Evolutionary conservation across 53 echinoderm and acorn worm species (phyloP).

Genomic region (Glandiceps talaboti): DNA sequence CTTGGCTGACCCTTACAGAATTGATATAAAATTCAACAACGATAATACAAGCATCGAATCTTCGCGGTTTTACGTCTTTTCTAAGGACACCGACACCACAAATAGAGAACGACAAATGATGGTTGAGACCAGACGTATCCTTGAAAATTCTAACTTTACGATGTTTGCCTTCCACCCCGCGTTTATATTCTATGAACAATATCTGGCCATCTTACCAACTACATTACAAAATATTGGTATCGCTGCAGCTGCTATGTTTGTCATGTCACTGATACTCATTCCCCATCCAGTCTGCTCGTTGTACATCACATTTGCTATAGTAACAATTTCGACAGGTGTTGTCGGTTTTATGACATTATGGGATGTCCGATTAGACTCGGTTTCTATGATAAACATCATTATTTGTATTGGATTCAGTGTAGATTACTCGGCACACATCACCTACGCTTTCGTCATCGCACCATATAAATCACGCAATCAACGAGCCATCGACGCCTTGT

Average conservation of each 20-base stretch:
- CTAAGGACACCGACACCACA: conserved; percentile 13
- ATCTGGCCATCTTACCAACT: conserved; percentile 24
- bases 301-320: conserved; percentile 30
- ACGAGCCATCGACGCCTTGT: background rate
- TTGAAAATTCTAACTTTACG: conserved; percentile 10
- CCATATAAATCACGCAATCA: background rate
- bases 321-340: conserved; percentile 43
- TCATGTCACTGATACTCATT: conserved; percentile 34
- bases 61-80: conserved; percentile 31
- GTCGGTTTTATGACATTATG: conserved; percentile 49
- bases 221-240: conserved; percentile 42
- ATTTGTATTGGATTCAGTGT: conserved; percentile 67
- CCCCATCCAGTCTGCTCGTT: conserved; percentile 34
- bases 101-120: conserved; percentile 28
- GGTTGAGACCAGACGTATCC: conserved; percentile 10
- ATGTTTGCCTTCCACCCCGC: conserved; percentile 39
- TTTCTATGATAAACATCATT: conserved; percentile 61
- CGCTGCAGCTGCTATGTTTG: conserved; percentile 35
- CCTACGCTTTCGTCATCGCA: conserved; percentile 33
- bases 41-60: conserved; percentile 9
- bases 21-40: conserved; percentile 25
- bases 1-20: conserved; percentile 2
- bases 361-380: conserved; percentile 36
- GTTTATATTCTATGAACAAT: conserved; percentile 44
- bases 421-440: conserved; percentile 64